Evolutionary conservation across 1,140 invertebrate genomes (phyloP), one percentile per base, ranked within the genome.

Genomic region (Hetaerina americana): DNA sequence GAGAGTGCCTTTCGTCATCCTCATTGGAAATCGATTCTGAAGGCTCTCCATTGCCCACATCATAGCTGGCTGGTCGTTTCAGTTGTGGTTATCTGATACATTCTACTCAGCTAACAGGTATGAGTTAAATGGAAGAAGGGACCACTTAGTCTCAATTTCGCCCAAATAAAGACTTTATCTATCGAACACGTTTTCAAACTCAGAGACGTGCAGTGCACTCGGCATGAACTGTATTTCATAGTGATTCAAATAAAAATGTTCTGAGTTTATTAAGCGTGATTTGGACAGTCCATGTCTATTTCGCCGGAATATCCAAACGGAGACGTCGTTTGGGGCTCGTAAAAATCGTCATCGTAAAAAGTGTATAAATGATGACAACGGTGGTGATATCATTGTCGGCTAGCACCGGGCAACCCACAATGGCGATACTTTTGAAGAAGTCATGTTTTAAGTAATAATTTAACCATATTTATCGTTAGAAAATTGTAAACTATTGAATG

Each of bases 341-440:
- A 57, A 10, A 57, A 18, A n/a, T 57, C 40, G 10, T 57, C 22
- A 18, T n/a, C 40, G 22, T 12, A 12, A 18, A 12, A 5, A 57
- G 40, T n/a, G 15, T n/a, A 10, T 57, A n/a, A 12, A 57, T 57
- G 22, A 18, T 57, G 15, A 18, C 15, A 1, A 57, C 3, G 40
- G 22, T 57, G 10, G 40, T 74, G 29, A 90, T 78, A 74, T 82
- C 80, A 74, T 90, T 90, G 15, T 84, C 84, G 1, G 84, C 82
- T 69, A 90, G 78, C 77, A 90, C 88, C 24, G 90, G 80, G 72
- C 83, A 84, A 74, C 88, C 88, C 1, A 90, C 78, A 75, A 87
- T 87, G 69, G 84, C 82, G 75, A 86, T 79, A 28, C 84, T 77
- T 5, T 77, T 77, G 75, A 90, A 90, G 0, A 85, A 57, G 15